Conservation (phyloP, 2,113 vertebrate species). For the Perca fluviatilis region DNA sequence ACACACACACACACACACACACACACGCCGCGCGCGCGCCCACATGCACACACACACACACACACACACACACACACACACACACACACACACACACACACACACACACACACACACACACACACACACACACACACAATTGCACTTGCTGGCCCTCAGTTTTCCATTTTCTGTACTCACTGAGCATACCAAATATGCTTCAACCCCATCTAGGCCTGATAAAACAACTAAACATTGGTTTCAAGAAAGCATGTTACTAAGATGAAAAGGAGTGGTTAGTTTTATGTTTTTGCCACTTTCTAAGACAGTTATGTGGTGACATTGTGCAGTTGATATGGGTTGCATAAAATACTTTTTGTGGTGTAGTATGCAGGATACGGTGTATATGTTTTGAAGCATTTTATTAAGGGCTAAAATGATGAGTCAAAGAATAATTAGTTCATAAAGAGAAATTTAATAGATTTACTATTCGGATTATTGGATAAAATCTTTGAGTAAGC, state of each 20-base stretch:
- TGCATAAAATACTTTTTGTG: not conserved
- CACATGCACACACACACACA: not conserved
- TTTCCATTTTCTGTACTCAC: not conserved
- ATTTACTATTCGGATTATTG: not conserved
- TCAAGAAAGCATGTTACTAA: slow-evolving; percentile 32
- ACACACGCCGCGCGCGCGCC: no score
- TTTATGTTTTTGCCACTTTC: slow-evolving; percentile 10
- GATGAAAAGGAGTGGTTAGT: slow-evolving; percentile 16
- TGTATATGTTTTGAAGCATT: not conserved
- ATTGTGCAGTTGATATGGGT: not conserved
- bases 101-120: not conserved
- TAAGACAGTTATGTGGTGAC: not conserved
- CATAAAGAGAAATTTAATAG: not conserved
- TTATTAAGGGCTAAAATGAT: not conserved
- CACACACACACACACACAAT: no score
- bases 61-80: not conserved
- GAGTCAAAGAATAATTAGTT: not conserved
- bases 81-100: not conserved
- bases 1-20: not conserved
- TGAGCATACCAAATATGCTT: slow-evolving; percentile 2
- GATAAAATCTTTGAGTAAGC: not conserved
- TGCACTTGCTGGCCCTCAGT: not conserved
- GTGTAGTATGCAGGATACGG: not conserved
- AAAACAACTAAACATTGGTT: not conserved
- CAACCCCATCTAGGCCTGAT: slow-evolving; percentile 4